Evolutionary conservation across 2,113 vertebrate genomes (phyloP).

Genomic region (Hippopotamus amphibius): DNA sequence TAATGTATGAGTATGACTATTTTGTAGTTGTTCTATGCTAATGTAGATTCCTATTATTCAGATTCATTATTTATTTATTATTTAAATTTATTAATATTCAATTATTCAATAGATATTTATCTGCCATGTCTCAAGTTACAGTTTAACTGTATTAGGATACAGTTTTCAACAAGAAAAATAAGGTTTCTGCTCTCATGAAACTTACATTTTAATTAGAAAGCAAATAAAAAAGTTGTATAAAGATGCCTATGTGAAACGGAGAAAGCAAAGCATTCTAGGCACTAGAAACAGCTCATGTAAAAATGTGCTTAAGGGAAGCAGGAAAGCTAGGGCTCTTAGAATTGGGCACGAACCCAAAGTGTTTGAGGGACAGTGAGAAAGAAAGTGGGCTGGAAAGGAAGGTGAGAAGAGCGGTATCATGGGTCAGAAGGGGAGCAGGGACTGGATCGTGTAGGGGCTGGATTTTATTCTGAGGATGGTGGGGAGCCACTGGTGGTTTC

Average conservation of each 20-base stretch:
- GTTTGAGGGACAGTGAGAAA: not conserved
- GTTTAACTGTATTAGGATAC: not conserved
- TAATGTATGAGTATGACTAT: not conserved
- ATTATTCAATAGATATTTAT: not conserved
- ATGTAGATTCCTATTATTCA: not conserved
- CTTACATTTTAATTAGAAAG: not conserved
- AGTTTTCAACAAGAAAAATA: not conserved
- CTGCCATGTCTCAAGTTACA: not conserved
- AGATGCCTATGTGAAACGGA: not conserved
- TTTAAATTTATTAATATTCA: not conserved
- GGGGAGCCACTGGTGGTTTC: not conserved
- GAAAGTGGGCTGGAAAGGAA: not conserved
- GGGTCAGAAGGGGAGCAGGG: not conserved
- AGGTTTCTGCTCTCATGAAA: not conserved
- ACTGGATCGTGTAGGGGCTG: not conserved
- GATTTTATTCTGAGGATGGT: not conserved
- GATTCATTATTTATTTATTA: not conserved
- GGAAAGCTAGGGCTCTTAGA: not conserved
- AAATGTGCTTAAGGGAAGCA: not conserved
- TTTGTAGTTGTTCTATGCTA: not conserved
- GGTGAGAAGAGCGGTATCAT: no score
- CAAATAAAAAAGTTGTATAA: not conserved
- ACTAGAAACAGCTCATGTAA: not conserved
- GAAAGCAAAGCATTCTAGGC: not conserved
- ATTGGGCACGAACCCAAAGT: not conserved